These are phyloP conservation scores for Galemys pyrenaicus DNA, from an alignment of 2,113 vertebrate species.

Conservation along the genomic window DNA sequence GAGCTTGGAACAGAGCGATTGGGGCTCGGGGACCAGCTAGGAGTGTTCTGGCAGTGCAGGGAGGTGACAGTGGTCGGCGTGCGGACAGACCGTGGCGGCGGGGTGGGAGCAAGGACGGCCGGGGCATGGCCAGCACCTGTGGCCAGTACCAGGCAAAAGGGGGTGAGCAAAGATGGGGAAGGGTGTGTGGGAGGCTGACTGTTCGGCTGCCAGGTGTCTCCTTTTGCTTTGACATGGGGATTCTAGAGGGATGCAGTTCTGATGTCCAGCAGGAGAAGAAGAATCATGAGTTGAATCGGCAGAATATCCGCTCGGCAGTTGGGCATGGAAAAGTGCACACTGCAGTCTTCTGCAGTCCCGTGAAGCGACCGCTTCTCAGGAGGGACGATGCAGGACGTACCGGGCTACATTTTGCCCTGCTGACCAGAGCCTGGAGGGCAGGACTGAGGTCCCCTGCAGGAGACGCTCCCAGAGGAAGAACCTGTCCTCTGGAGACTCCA, in stretches of 20 bases:
- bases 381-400: neutral
- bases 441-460: neutral
- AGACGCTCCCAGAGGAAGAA: neutral
- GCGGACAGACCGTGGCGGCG: neutral
- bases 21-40: too few relatives aligned
- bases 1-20: too few relatives aligned
- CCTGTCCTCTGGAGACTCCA: neutral
- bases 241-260: neutral
- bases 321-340: neutral
- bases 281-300: neutral
- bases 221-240: neutral
- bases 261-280: neutral
- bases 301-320: neutral
- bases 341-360: neutral
- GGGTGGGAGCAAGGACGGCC: neutral
- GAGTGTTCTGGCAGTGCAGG: neutral
- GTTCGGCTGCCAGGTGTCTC: neutral
- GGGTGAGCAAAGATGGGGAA: neutral
- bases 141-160: neutral
- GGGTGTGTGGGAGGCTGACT: neutral
- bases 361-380: accelerated
- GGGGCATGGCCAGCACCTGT: too few relatives aligned
- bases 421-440: neutral
- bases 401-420: neutral
- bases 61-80: neutral